These are phyloP conservation scores for Nothobranchius kuhntae DNA, from an alignment of 2,113 vertebrate genomes.

Conservation along the genomic window DNA sequence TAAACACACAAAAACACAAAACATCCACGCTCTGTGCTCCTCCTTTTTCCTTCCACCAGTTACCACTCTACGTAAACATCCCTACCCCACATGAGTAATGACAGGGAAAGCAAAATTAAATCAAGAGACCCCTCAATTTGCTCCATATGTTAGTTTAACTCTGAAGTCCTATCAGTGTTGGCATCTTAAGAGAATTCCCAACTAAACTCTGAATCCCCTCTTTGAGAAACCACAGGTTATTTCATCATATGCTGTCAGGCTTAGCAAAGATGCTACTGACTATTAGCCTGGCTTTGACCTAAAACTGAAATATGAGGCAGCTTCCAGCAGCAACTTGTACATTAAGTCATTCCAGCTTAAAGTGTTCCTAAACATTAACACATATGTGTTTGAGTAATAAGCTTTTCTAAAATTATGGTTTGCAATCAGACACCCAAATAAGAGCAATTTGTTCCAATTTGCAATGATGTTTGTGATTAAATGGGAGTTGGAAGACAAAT, in stretches of 20 bases:
- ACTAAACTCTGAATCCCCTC: constrained; percentile 60
- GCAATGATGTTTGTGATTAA: constrained; percentile 50
- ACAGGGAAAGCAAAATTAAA: constrained; percentile 56
- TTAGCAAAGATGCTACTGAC: constrained; percentile 63
- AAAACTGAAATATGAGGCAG: constrained; percentile 27
- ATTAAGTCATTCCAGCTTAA: constrained; percentile 23
- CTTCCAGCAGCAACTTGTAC: constrained; percentile 49
- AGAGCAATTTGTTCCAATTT: constrained; percentile 57
- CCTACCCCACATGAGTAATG: constrained; percentile 47
- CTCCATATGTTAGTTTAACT: constrained; percentile 65
- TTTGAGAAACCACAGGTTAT: constrained; percentile 62
- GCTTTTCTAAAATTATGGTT: constrained; percentile 37
- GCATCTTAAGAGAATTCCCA: constrained; percentile 59
- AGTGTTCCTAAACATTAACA: constrained; percentile 24
- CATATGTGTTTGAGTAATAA: constrained; percentile 43
- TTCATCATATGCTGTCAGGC: constrained; percentile 48
- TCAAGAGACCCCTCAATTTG: constrained; percentile 53
- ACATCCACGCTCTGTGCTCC: constrained; percentile 24
- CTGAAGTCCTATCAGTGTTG: constrained; percentile 55
- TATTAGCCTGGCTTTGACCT: constrained; percentile 47
- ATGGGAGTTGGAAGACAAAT: constrained; percentile 41
- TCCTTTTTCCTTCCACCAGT: constrained; percentile 18
- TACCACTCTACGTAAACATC: constrained; percentile 52
- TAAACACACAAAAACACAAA: constrained; percentile 33
- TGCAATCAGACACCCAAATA: constrained; percentile 49